These are phyloP conservation scores for Hermatobates lingyangjiaoensis DNA, from an alignment of 1,140 invertebrate genomes.

Conservation along the genomic window DNA sequence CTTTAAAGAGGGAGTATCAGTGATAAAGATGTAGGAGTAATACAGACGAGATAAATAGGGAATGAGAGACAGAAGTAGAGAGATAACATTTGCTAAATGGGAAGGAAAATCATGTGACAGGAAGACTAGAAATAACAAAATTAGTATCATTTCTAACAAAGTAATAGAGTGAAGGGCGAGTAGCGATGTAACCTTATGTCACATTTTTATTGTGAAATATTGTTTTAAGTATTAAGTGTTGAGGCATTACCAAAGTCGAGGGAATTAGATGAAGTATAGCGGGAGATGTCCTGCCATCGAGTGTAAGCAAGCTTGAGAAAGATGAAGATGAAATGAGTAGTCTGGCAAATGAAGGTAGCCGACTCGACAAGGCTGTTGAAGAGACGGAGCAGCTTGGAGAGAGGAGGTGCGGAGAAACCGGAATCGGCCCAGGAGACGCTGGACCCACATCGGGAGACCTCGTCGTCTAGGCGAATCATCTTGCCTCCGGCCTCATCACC, in stretches of 20 bases:
- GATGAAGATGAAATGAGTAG: constrained; percentile 68
- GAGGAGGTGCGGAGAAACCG: constrained; percentile 25
- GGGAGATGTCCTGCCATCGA: constrained; percentile 18
- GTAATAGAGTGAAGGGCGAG: no score
- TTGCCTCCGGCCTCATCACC: neutral
- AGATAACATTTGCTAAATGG: no score
- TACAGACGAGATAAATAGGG: no score
- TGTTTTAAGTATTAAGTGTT: no score
- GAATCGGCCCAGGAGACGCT: neutral
- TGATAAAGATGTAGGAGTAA: no score
- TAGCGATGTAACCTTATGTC: no score
- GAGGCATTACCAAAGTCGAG: constrained; percentile 34
- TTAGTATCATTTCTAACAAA: no score
- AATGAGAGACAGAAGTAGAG: no score
- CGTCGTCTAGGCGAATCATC: neutral
- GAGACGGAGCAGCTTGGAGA: constrained; percentile 37
- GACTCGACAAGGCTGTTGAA: constrained; percentile 55
- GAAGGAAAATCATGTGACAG: no score
- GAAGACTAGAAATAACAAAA: no score
- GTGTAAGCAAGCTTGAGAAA: constrained; percentile 43
- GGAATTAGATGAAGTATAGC: constrained; percentile 66
- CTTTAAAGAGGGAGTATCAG: no score
- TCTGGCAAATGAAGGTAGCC: constrained; percentile 55
- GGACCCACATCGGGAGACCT: neutral
- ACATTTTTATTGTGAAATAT: no score